Conservation (phyloP, 2,888 invertebrate genomes). For the Eupithecia tripunctaria region DNA sequence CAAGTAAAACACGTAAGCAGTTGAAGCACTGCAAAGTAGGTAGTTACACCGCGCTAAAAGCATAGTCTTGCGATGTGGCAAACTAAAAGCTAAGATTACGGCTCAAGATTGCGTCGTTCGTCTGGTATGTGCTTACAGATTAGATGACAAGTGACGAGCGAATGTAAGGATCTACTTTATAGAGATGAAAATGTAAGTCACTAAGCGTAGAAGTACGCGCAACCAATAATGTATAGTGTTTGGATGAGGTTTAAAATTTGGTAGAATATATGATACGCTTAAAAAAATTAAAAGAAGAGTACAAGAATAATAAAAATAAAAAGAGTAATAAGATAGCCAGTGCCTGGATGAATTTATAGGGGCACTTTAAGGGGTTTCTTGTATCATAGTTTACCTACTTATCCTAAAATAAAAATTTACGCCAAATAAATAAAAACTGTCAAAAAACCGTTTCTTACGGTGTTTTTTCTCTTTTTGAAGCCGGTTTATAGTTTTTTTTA, state of each 20-base stretch:
- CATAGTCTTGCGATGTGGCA: conserved; percentile 48
- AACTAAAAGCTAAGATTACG: conserved; percentile 54
- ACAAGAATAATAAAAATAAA: too few species aligned
- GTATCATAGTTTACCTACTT: too few species aligned
- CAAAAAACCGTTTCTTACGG: too few species aligned
- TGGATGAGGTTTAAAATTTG: too few species aligned
- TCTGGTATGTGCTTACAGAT: conserved; percentile 34
- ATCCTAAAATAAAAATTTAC: too few species aligned
- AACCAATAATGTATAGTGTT: not conserved
- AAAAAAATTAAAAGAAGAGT: too few species aligned
- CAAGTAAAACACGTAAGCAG: conserved; percentile 2
- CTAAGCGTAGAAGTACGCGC: not conserved
- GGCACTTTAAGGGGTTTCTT: not conserved
- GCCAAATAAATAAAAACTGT: too few species aligned
- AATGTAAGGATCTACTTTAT: not conserved
- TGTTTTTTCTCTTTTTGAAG: too few species aligned
- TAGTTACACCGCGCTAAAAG: conserved; percentile 50
- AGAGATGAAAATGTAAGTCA: not conserved
- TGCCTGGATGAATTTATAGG: too few species aligned
- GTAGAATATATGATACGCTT: too few species aligned
- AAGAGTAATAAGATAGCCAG: too few species aligned
- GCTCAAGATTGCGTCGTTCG: conserved; percentile 38
- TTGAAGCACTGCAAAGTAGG: conserved; percentile 7
- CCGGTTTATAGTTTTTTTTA: too few species aligned
- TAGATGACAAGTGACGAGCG: conserved; percentile 27